A percentile compares a stretch with the other conserved stretches of the same genome.
Conservation (phyloP, 2,113 vertebrate species). For the Upupa epops region DNA sequence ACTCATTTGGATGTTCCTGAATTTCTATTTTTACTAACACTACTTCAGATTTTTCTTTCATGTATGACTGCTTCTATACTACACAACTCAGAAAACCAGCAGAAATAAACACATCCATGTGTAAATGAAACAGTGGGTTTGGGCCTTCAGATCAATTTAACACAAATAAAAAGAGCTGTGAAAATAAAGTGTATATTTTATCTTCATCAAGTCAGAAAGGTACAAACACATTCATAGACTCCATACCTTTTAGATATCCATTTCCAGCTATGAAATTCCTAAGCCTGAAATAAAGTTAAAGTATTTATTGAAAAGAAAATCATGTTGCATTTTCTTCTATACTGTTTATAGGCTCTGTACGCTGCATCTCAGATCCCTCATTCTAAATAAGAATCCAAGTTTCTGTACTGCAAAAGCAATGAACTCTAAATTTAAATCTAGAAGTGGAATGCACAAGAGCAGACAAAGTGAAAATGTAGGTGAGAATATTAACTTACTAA, state of each 20-base stretch:
- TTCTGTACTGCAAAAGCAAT: background rate
- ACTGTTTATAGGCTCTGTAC: rapidly evolving
- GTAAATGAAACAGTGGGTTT: background rate
- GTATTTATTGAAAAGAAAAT: background rate
- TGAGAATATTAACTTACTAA: background rate
- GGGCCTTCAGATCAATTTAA: background rate
- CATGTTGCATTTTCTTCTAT: background rate
- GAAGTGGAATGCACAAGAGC: background rate
- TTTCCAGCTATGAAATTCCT: background rate
- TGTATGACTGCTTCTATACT: background rate
- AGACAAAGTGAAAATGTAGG: background rate
- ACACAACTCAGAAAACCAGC: background rate
- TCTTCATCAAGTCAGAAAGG: background rate
- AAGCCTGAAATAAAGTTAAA: background rate
- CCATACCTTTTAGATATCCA: background rate
- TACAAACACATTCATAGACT: background rate
- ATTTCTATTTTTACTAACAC: background rate
- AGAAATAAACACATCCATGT: background rate
- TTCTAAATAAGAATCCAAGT: background rate
- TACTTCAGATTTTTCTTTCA: background rate
- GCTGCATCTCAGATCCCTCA: background rate
- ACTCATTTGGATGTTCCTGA: background rate
- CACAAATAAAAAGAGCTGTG: background rate
- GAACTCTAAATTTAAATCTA: background rate
- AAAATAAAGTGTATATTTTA: background rate